Conservation (phyloP, 2,888 invertebrate genomes). For the Agapetus fuscipes region DNA sequence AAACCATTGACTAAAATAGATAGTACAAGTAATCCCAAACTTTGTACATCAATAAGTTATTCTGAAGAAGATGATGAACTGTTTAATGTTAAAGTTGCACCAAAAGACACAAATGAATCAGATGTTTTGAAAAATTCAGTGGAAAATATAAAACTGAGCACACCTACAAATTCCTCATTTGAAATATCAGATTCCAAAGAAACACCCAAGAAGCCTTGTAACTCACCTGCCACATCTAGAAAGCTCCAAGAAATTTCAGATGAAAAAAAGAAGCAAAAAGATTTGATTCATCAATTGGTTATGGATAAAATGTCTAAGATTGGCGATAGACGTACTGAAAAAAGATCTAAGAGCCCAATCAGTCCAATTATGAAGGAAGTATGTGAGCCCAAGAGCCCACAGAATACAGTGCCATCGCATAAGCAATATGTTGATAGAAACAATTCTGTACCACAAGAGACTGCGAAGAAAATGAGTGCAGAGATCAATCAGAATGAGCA, state of each 20-base stretch:
- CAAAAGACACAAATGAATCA: not conserved
- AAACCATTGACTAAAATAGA: too few relatives aligned
- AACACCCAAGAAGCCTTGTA: constrained; percentile 30
- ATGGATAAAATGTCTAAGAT: constrained; percentile 66
- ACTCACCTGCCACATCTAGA: constrained; percentile 46
- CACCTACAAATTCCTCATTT: constrained; percentile 30
- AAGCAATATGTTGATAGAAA: not conserved
- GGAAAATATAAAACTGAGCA: constrained; percentile 39
- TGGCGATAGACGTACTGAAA: constrained; percentile 46
- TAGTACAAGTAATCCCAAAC: too few relatives aligned
- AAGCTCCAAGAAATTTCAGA: constrained; percentile 69
- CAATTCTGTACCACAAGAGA: not conserved
- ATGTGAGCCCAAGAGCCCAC: not conserved
- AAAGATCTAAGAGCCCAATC: constrained; percentile 42
- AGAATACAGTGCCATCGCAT: not conserved
- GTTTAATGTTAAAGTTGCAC: too few relatives aligned
- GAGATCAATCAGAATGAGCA: too few relatives aligned
- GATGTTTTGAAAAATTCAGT: constrained; percentile 18
- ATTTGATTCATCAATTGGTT: constrained; percentile 72
- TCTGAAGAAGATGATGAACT: too few relatives aligned
- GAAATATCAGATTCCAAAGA: constrained; percentile 27
- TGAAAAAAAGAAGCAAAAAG: constrained; percentile 74
- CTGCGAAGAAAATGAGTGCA: not conserved
- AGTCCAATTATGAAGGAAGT: constrained; percentile 26
- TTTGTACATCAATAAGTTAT: constrained; percentile 30